Base-by-base conservation (phyloP, 2,113 vertebrate species). In the pig (Sus scrofa) region DNA sequence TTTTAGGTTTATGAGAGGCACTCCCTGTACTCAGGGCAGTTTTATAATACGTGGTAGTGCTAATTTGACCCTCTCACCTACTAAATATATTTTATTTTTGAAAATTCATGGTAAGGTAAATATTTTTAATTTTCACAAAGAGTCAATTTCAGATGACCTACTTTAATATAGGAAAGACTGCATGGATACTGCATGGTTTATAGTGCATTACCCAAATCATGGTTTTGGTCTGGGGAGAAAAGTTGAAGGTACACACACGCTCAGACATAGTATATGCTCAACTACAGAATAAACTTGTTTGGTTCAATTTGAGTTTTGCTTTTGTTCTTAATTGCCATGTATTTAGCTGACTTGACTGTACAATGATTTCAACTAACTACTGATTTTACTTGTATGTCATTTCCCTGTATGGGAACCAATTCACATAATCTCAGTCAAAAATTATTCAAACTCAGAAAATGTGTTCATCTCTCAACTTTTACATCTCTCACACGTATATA, bases 331-430 rank as follows among this genome's bases (percentile, higher is more conserved):
- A 86, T n/a, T 94, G 56, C 7, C 34, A 52, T 81, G 27, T 68
- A 82, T 68, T 91, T 91, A 93, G 58, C 54, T 95, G 56, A 92
- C 32, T 58, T 86, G 85, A 82, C 44, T 39, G 13, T 54, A 86
- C 34, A 75, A 24, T 95, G 78, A 91, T 89, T 84, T 89, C 24
- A 74, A 71, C 22, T 85, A 65, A 87, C 62, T 63, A 96, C 58
- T 92, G 50, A 96, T 71, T 94, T 94, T 70, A 56, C 44, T 95
- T 82, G 27, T 37, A 44, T 71, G 39, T 1, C 20, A 70, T 88
- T 92, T 94, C 11, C 44, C n/a, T 91, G 26, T 54, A 79, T 74
- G 32, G n/a, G 34, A 86, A 83, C 86, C 22, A 91, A 54, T 85
- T 63, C 58, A 68, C 22, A 50, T 30, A 74, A 58, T 50, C 60